Evolutionary conservation across 2,113 vertebrate genomes (phyloP).

Genomic region (Phylloscopus trochilus): DNA sequence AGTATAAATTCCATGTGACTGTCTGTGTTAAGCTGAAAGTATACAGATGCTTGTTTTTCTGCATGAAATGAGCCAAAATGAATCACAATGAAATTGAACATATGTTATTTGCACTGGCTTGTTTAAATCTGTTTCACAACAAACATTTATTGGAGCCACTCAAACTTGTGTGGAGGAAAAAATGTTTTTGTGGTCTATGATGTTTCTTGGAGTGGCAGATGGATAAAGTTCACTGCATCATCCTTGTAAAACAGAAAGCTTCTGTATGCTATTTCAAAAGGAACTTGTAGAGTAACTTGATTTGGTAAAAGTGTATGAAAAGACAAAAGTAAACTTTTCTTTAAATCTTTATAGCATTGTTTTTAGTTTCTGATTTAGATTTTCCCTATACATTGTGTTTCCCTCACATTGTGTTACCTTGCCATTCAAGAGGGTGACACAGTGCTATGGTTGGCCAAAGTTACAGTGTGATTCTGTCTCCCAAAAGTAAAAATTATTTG

Average conservation of each 20-base stretch:
- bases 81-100: neutral
- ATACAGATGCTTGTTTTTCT: neutral
- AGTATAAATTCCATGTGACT: neutral
- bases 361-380: neutral
- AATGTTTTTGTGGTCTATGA: neutral
- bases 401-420: neutral
- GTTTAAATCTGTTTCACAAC: neutral
- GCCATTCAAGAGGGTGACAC: rapidly evolving
- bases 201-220: neutral
- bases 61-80: neutral
- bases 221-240: neutral
- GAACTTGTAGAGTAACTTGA: neutral
- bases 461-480: neutral
- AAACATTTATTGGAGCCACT: neutral
- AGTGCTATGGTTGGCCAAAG: neutral
- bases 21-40: neutral
- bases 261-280: neutral
- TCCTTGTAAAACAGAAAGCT: neutral
- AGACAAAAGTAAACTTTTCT: neutral
- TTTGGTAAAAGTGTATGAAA: neutral
- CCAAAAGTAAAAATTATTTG: neutral
- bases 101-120: neutral
- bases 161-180: neutral
- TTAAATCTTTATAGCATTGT: neutral
- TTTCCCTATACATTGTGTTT: neutral